Conservation (phyloP, 2,113 vertebrate genomes). For the Burhinus bistriatus region DNA sequence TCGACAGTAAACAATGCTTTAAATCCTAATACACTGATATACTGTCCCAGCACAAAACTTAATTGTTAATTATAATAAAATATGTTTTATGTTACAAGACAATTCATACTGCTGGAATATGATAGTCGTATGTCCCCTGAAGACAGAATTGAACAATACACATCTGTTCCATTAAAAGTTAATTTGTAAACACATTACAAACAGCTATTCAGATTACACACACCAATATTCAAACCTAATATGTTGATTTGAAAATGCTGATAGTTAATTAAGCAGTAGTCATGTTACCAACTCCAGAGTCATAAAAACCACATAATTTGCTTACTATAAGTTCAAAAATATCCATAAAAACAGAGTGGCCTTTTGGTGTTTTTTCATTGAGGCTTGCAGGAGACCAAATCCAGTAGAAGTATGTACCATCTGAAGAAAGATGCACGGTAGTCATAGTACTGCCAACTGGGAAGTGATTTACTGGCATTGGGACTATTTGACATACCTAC, state of each 20-base stretch:
- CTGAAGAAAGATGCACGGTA: constrained; percentile 94
- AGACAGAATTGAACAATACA: neutral
- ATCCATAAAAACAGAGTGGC: constrained; percentile 98
- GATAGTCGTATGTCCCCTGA: neutral
- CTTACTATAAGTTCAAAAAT: constrained; percentile 91
- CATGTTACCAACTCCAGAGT: neutral
- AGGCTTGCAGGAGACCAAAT: constrained; percentile 97
- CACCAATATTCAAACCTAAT: neutral
- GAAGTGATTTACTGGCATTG: constrained; percentile 93
- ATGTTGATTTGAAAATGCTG: neutral
- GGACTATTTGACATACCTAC: constrained; percentile 90
- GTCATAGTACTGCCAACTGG: constrained; percentile 94
- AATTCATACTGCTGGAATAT: neutral
- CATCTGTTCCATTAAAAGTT: neutral
- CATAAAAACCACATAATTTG: neutral
- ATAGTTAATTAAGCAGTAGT: neutral
- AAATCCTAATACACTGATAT: neutral
- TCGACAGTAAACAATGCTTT: neutral
- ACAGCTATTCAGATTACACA: neutral
- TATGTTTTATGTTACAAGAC: neutral
- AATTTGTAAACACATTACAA: neutral
- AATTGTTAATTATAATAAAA: neutral
- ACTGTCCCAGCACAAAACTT: neutral
- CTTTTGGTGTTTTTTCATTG: constrained; percentile 98
- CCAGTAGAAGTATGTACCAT: constrained; percentile 97